These are phyloP conservation scores for Phalloptychus januarius DNA, from an alignment of 2,797 vertebrate species.

Conservation along the genomic window DNA sequence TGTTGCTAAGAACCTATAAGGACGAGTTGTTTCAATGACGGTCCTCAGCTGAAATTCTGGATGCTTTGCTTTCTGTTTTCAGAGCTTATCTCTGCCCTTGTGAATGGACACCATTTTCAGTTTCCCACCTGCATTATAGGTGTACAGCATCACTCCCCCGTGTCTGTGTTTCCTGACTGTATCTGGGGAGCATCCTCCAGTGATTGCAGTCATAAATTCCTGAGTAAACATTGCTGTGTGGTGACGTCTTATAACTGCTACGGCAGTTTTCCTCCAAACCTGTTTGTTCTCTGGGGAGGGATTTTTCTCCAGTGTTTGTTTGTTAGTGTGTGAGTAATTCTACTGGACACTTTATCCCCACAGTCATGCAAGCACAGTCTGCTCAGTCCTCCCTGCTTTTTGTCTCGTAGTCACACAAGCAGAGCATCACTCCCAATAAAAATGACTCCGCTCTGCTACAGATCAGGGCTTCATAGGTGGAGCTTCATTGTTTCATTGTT, in stretches of 20 bases:
- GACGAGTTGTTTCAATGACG: neutral
- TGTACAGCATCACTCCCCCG: neutral
- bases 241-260: constrained; percentile 14
- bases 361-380: constrained; percentile 39
- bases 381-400: constrained; percentile 19
- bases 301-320: constrained; percentile 7
- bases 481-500: neutral
- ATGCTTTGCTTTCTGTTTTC: neutral
- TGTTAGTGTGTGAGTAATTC: constrained; percentile 35
- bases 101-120: neutral
- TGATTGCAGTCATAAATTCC: constrained; percentile 8
- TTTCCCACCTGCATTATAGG: neutral
- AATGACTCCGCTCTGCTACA: neutral
- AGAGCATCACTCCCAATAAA: neutral
- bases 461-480: neutral
- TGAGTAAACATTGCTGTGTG: constrained; percentile 28
- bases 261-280: constrained; percentile 17
- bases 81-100: neutral
- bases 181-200: neutral
- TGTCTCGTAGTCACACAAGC: constrained; percentile 12
- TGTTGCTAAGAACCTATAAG: neutral
- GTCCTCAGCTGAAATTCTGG: neutral
- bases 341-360: constrained; percentile 52
- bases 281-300: constrained; percentile 25
- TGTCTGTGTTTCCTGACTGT: neutral